These are phyloP conservation scores for Plutomurus gul DNA, from an alignment of 1,140 invertebrate species.

Conservation along the genomic window DNA sequence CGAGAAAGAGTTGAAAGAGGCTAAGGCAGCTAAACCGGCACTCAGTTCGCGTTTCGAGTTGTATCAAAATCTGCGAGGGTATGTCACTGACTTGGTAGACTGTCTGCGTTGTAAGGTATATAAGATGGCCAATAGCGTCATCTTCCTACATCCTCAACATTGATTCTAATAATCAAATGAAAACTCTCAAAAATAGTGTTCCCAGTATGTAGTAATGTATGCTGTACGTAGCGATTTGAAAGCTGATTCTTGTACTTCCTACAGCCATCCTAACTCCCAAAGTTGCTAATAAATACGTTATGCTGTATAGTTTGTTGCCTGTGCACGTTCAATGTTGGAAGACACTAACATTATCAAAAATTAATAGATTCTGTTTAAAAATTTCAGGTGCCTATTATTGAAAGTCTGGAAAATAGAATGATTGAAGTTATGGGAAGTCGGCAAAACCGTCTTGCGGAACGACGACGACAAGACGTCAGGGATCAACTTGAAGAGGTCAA, in stretches of 20 bases:
- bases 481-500: slow-evolving; percentile 92
- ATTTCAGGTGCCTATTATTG: slow-evolving; percentile 74
- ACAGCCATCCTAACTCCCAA: too few relatives aligned
- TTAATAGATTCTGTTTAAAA: slow-evolving; percentile 54
- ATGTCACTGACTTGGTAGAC: slow-evolving; percentile 94
- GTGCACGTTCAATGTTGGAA: too few relatives aligned
- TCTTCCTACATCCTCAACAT: slow-evolving; percentile 37
- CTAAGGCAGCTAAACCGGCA: slow-evolving; percentile 67
- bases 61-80: slow-evolving; percentile 94
- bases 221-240: too few relatives aligned
- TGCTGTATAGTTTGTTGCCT: too few relatives aligned
- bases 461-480: slow-evolving; percentile 83
- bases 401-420: slow-evolving; percentile 76
- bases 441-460: slow-evolving; percentile 73
- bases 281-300: too few relatives aligned
- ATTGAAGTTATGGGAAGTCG: slow-evolving; percentile 72
- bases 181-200: neutral
- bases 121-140: slow-evolving; percentile 48
- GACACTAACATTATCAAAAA: too few relatives aligned
- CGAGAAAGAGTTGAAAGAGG: slow-evolving; percentile 66
- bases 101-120: slow-evolving; percentile 77
- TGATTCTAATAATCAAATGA: slow-evolving; percentile 8
- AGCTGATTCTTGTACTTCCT: too few relatives aligned
- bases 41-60: slow-evolving; percentile 81
- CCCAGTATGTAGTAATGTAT: neutral